These are phyloP conservation scores for Glareola pratincola DNA, from an alignment of 2,113 vertebrate genomes.

Conservation along the genomic window DNA sequence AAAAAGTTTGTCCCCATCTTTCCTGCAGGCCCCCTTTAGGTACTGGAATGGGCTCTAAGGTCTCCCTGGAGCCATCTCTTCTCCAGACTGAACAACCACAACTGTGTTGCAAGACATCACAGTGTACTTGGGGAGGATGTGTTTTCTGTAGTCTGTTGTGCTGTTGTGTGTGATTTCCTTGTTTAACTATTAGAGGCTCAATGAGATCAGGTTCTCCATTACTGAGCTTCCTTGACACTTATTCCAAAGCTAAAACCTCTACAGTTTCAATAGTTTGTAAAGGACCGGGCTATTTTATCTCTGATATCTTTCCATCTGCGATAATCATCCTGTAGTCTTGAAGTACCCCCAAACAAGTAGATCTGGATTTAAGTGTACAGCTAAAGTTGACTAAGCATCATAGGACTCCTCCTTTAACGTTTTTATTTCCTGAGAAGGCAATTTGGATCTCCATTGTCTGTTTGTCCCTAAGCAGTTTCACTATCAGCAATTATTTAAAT, in stretches of 20 bases:
- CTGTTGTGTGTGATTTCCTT: neutral
- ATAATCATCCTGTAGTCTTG: neutral
- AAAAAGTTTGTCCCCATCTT: no score
- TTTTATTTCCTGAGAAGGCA: neutral
- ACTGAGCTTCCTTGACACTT: fast-evolving
- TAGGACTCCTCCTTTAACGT: neutral
- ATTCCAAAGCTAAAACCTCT: neutral
- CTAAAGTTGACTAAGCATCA: neutral
- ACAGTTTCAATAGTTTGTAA: neutral
- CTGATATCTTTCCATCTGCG: neutral
- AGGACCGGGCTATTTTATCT: neutral
- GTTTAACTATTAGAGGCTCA: neutral
- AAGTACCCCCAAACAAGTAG: neutral
- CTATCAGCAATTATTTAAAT: neutral
- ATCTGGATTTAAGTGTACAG: neutral
- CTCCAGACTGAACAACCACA: no score
- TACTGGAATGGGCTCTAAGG: no score
- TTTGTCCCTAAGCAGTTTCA: neutral
- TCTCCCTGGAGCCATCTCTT: no score
- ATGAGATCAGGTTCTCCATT: neutral
- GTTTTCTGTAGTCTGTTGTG: neutral
- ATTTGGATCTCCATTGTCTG: neutral
- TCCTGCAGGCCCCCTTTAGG: no score
- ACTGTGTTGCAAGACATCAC: neutral
- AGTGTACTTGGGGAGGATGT: neutral